Evolutionary conservation across 2,113 vertebrate genomes (phyloP), one percentile per base, ranked within the genome.

Genomic region (Cyphomyrus discorhynchus): DNA sequence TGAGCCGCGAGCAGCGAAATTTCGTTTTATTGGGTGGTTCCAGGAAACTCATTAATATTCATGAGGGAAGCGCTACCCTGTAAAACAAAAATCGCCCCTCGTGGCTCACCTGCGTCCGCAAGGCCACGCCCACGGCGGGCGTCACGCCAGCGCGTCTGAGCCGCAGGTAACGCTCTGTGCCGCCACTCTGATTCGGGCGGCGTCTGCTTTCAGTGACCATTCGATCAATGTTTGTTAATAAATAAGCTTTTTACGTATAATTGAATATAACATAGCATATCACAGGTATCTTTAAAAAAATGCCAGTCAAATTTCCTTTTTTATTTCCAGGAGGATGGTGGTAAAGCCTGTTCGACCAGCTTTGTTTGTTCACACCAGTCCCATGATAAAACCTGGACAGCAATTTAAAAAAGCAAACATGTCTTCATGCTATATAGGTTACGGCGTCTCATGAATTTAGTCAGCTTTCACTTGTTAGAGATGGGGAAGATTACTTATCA

Each of bases 321-420:
- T 62, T 62, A 56, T 66, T 77, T 77, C 15, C 70, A 39, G 9
- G 8, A 77, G 31, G 11, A 77, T 77, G 11, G 80, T 46, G 80
- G 46, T 85, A 89, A 89, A 89, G 31, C 70, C 88, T 47, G 70
- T 52, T 53, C 39, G 15, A 77, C 66, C n/a, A 31, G 74, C 88
- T 42, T 82, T 70, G 17, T 77, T 77, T 77, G 31, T 88, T 66
- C 11, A 42, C 15, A n/a, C 62, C n/a, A 39, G 11, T 74, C 10
- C 45, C 87, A 88, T 10, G 24, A n/a, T 5, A 77, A 35, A 27
- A 88, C 21, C 42, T n/a, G 39, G 27, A 27, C 10, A 62, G 21
- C 24, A n/a, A 62, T n/a, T 5, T 62, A 10, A 24, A n/a, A n/a
- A 62, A 66, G 62, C n/a, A 70, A 70, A 27, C 62, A 70, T 9